Conservation (phyloP, 1,140 invertebrate genomes). For the Oreohelix idahoensis region DNA sequence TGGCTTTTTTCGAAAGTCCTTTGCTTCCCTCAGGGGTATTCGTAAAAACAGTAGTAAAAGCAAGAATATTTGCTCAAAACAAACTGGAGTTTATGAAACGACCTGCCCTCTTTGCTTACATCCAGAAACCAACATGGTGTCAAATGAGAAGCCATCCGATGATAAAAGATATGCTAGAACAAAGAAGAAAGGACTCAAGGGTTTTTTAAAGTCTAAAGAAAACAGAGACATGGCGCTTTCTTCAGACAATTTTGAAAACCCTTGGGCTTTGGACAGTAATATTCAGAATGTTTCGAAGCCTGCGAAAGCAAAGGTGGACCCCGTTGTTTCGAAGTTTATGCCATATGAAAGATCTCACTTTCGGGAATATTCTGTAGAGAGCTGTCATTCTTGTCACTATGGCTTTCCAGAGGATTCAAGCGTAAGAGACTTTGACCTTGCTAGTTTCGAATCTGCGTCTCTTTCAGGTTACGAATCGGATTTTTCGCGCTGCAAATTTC, state of each 20-base stretch:
- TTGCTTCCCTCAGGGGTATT: conserved; percentile 17
- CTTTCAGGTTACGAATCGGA: conserved; percentile 37
- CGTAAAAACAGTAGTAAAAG: conserved; percentile 2
- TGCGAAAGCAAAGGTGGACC: background rate
- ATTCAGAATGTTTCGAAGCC: background rate
- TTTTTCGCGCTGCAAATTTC: background rate
- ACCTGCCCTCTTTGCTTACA: background rate
- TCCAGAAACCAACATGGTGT: background rate
- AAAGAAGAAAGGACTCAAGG: conserved; percentile 14
- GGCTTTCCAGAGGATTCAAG: background rate
- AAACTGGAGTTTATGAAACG: background rate
- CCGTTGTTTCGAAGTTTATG: background rate
- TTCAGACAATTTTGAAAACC: background rate
- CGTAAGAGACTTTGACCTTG: background rate
- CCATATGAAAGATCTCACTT: background rate
- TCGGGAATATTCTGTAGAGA: conserved; percentile 32
- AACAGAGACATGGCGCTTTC: background rate
- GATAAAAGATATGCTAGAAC: conserved; percentile 2
- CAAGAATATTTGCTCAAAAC: background rate
- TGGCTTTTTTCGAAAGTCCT: conserved; percentile 27
- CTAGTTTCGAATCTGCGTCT: conserved; percentile 32
- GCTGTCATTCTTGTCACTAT: background rate
- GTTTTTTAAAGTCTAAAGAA: conserved; percentile 7
- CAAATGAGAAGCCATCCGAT: background rate
- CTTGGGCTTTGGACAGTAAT: conserved; percentile 2